Evolutionary conservation across 2,797 vertebrate species (phyloP).

Genomic region (Epinephelus awoara): DNA sequence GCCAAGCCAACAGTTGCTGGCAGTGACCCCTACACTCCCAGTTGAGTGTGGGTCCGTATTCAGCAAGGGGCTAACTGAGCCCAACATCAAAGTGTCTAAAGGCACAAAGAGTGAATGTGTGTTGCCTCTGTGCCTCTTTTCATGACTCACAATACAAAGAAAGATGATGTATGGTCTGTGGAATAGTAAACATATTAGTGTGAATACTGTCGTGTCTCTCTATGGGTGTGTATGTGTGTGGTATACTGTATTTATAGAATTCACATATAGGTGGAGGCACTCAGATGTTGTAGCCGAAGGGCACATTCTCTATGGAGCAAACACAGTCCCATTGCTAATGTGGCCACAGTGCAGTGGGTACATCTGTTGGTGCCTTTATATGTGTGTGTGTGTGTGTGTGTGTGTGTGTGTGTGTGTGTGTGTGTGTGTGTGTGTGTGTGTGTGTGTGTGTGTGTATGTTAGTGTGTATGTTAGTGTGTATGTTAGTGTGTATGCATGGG

Average conservation of each 20-base stretch:
- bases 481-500: not conserved
- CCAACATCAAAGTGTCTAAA: conserved; percentile 22
- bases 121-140: conserved; percentile 13
- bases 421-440: too few relatives aligned
- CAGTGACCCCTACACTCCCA: conserved; percentile 42
- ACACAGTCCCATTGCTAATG: conserved; percentile 48
- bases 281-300: conserved; percentile 59
- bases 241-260: not conserved
- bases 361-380: conserved; percentile 30
- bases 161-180: conserved; percentile 16
- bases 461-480: not conserved
- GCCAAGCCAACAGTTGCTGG: conserved; percentile 57
- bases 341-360: conserved; percentile 34
- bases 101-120: not conserved
- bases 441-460: not conserved
- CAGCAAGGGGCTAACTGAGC: conserved; percentile 25
- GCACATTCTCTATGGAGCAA: conserved; percentile 50
- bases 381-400: not conserved
- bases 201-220: conserved; percentile 1
- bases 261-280: conserved; percentile 37
- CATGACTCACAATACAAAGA: not conserved
- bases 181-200: not conserved
- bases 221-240: not conserved
- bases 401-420: not conserved
- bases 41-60: conserved; percentile 37